Conservation (phyloP, 1,140 invertebrate genomes). For the Phocides pigmalion region DNA sequence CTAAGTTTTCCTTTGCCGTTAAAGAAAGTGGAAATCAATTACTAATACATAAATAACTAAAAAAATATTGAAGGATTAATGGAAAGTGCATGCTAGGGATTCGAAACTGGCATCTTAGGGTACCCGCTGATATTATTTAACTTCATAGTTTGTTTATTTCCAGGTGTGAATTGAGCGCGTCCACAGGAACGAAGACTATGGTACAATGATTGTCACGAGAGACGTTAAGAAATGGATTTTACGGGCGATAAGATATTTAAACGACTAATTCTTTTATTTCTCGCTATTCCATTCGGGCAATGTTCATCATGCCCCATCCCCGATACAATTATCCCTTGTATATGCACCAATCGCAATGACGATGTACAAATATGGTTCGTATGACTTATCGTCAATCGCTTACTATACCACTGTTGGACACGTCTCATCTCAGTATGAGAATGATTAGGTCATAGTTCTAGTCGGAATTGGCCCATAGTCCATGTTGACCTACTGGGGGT, state of each 20-base stretch:
- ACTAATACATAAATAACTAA: too few relatives aligned
- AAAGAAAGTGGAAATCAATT: too few relatives aligned
- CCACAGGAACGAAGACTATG: conserved; percentile 40
- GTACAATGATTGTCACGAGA: conserved; percentile 66
- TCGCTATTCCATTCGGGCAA: conserved; percentile 42
- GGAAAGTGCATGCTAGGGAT: too few relatives aligned
- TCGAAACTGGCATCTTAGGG: too few relatives aligned
- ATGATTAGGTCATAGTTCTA: too few relatives aligned
- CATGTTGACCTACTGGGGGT: too few relatives aligned
- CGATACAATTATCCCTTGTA: conserved; percentile 87
- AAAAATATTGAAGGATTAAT: too few relatives aligned
- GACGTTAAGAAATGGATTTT: conserved; percentile 64
- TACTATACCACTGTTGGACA: too few relatives aligned
- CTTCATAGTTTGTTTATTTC: not conserved
- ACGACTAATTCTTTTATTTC: conserved; percentile 55
- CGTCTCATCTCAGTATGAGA: too few relatives aligned
- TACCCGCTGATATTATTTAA: not conserved
- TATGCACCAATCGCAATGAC: conserved; percentile 86
- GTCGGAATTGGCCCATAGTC: too few relatives aligned
- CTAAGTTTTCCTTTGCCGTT: too few relatives aligned
- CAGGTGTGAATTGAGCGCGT: not conserved
- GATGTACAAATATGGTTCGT: conserved; percentile 89
- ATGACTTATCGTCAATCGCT: too few relatives aligned
- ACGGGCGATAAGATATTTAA: conserved; percentile 54
- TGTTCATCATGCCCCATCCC: conserved; percentile 84